A percentile compares a stretch with the other conserved stretches of the same genome.
phyloP scores from a whole-genome alignment of 2,888 invertebrate species.

The Ophion ventricosus region DNA sequence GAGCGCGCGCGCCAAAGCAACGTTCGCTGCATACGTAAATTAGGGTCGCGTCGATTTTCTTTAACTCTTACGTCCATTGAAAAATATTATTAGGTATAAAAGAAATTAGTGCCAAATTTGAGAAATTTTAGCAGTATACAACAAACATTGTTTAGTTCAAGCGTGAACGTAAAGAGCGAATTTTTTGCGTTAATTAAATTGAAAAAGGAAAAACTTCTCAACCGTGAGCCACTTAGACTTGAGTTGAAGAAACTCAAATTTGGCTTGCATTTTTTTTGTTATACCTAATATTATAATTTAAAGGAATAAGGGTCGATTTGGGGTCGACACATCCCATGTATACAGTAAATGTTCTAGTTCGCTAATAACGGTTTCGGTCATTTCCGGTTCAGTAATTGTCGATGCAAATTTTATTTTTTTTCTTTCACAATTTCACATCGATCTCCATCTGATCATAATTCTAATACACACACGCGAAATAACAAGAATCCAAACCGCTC shows the following conservation, averaged over 20 bases:
- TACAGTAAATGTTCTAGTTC: not conserved
- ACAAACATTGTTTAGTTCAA: too few species aligned
- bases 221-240: not conserved
- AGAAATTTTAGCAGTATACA: not conserved
- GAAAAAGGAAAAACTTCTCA: not conserved
- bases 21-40: too few species aligned
- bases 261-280: not conserved
- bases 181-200: not conserved
- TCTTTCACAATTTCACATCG: not conserved
- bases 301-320: not conserved
- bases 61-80: not conserved
- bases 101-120: not conserved
- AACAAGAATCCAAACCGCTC: slow-evolving; percentile 41
- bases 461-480: not conserved
- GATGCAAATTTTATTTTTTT: not conserved
- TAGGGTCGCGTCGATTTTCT: not conserved
- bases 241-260: not conserved
- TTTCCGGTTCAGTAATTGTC: not conserved
- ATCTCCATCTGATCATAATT: not conserved
- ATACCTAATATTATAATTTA: not conserved
- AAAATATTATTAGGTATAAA: not conserved
- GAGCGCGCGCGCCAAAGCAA: too few species aligned
- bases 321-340: not conserved
- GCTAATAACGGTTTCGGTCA: not conserved
- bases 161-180: too few species aligned